These are phyloP conservation scores for Protosalanx chinensis DNA, from an alignment of 2,797 vertebrate genomes.

Conservation along the genomic window DNA sequence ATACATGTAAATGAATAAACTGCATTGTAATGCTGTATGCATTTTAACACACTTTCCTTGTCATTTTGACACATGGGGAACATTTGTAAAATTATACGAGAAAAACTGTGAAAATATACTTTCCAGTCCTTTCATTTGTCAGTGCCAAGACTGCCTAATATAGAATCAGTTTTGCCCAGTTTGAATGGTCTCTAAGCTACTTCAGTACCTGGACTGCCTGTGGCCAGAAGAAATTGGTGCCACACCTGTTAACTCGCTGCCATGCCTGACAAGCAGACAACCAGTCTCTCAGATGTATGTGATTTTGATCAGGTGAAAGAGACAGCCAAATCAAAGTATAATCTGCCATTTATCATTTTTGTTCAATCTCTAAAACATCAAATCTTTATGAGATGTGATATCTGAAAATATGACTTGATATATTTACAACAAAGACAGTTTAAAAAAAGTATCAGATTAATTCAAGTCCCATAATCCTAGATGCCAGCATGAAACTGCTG, in stretches of 20 bases:
- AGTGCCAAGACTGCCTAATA: not conserved
- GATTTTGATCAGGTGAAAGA: constrained; percentile 39
- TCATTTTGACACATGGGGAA: no score
- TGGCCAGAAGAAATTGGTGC: constrained; percentile 26
- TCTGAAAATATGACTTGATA: constrained; percentile 40
- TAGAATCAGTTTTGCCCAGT: constrained; percentile 20
- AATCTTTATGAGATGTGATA: constrained; percentile 37
- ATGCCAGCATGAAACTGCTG: constrained; percentile 8
- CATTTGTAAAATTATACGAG: no score
- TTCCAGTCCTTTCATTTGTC: constrained; percentile 7
- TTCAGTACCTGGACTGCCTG: constrained; percentile 11
- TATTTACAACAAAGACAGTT: constrained; percentile 12
- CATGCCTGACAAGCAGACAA: constrained; percentile 29
- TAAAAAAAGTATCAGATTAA: constrained; percentile 12
- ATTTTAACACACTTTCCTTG: no score
- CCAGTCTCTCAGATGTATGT: constrained; percentile 40
- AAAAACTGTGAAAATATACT: no score
- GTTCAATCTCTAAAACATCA: constrained; percentile 25
- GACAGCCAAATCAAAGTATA: constrained; percentile 40
- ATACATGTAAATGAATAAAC: no score
- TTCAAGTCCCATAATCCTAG: constrained; percentile 21
- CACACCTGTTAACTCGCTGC: constrained; percentile 16
- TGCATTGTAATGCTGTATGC: no score
- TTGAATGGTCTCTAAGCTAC: constrained; percentile 19
- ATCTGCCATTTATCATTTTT: constrained; percentile 31